Base-by-base conservation (phyloP, 2,113 vertebrate genomes). In the Promerops cafer region DNA sequence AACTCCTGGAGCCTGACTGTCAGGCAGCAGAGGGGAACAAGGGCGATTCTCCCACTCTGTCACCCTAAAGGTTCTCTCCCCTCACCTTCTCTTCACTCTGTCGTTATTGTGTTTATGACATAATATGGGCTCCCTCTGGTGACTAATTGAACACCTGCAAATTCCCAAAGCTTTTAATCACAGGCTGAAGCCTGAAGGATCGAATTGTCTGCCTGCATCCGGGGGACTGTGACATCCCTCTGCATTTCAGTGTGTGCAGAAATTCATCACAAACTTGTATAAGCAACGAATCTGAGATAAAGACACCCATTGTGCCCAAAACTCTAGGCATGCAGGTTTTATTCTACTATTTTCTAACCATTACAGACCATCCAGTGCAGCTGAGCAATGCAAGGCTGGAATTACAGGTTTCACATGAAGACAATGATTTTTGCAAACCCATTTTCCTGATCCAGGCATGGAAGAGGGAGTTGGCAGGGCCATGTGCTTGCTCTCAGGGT, bases 101-200 rank as follows among this genome's bases (percentile, higher is more conserved):
- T 59, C 71, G 14, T 91, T 71, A 42, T 30, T 81, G 75, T 82
- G 85, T 94, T 94, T 97, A 77, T 96, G 72, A 83, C 97, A 97
- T 98, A 97, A 97, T 98, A 97, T 96, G 90, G 97, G 96, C 97
- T 98, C 97, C 97, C 96, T 97, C 97, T 98, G 97, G 96, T 98
- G 98, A 97, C 97, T 98, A 97, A 97, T 97, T 97, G 97, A 88
- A 96, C 90, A 97, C 88, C 96, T 98, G 96, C 97, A 98, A 93
- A 96, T 96, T 95, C 96, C 95, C 96, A 81, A 71, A 91, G 52
- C 68, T 96, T 87, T 95, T 97, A 90, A 93, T 94, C 91, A 93
- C 78, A 92, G 37, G 45, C 52, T 87, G n/a, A 8, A 81, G 17
- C 57, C 42, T 66, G 70, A 57, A 18, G 26, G 56, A 90, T 89